Percentiles rank a stretch among this genome's conserved stretches.
These are phyloP conservation scores for Andrena hattorfiana DNA, from an alignment of 2,888 invertebrate genomes.

Conservation along the genomic window DNA sequence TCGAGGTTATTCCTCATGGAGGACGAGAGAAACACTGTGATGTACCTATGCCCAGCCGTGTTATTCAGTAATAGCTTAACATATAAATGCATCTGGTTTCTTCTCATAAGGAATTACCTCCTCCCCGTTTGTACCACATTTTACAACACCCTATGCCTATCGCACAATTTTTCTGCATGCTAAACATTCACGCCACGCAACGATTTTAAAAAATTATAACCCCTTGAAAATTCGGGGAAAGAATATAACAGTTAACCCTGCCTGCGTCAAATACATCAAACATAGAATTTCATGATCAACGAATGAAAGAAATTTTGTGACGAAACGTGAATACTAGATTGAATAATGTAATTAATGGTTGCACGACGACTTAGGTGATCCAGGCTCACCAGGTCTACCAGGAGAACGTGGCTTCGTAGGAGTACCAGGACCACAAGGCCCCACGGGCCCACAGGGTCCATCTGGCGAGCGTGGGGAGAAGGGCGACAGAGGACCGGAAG, in stretches of 20 bases:
- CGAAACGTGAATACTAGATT: not conserved
- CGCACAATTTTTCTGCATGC: not conserved
- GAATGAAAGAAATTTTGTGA: not conserved
- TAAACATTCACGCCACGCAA: not conserved
- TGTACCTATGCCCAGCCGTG: too few species aligned
- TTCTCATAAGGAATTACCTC: too few species aligned
- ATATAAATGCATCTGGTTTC: too few species aligned
- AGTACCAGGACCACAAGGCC: conserved; percentile 87
- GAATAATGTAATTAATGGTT: not conserved
- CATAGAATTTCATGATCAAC: not conserved
- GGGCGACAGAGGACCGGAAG: conserved; percentile 90
- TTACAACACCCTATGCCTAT: too few species aligned
- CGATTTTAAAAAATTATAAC: not conserved
- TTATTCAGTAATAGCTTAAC: too few species aligned
- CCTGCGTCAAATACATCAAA: not conserved
- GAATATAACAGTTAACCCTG: not conserved
- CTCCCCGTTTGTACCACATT: too few species aligned
- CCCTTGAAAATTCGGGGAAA: not conserved
- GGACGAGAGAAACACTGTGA: too few species aligned
- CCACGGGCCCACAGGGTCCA: conserved; percentile 87
- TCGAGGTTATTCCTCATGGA: too few species aligned
- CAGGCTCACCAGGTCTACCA: conserved; percentile 89
- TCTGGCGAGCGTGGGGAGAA: conserved; percentile 90
- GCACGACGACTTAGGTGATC: conserved; percentile 85
- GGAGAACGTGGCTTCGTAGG: conserved; percentile 90